Base-by-base conservation (phyloP, 2,888 invertebrate species). In the Pristionchus arcanus region DNA sequence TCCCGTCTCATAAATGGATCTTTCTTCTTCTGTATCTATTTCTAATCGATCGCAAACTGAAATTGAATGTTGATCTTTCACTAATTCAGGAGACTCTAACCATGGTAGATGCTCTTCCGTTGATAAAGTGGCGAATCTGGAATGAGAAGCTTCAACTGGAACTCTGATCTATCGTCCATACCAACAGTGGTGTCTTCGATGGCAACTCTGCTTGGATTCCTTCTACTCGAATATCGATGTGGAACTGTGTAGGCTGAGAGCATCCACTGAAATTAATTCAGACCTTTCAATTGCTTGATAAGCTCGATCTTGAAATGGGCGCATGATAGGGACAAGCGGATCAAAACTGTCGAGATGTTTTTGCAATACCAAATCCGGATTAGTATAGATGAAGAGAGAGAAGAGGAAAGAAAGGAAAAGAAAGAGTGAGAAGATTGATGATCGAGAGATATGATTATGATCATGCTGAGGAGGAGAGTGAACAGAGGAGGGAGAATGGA, bases 11-110 rank as follows among this genome's bases (percentile, higher is more conserved):
- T 86, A 86, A 19, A 86, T 86, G n/a, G 86, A 42, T 86, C 63
- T 21, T 19, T 86, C 42, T 28, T 86, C 86, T 25, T 37, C 86
- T 63, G 86, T 86, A 34, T 86, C 86, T 34, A 86, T 86, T 66
- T 59, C 86, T 86, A 86, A 86, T 37, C 66, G 63, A 63, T 86
- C 86, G 37, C 63, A 66, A 86, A 86, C 86, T 86, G 86, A 34
- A 86, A 86, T 31, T 2, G 4, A 7, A 0, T 42, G 3, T n/a
- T 42, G 77, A 77, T 77, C 25, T 1, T 9, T 2, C n/a, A 34
- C 0, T 2, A 0, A 31, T 31, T n/a, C 0, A 25, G 86, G n/a
- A 2, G n/a, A 15, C 19, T 83, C 83, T 19, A 21, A 55, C 83
- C 83, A 83, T 83, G 37, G 31, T 83, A 83, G 53, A 55, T 53